phyloP scores from a whole-genome alignment of 2,797 vertebrate species.

The Selene dorsalis region DNA sequence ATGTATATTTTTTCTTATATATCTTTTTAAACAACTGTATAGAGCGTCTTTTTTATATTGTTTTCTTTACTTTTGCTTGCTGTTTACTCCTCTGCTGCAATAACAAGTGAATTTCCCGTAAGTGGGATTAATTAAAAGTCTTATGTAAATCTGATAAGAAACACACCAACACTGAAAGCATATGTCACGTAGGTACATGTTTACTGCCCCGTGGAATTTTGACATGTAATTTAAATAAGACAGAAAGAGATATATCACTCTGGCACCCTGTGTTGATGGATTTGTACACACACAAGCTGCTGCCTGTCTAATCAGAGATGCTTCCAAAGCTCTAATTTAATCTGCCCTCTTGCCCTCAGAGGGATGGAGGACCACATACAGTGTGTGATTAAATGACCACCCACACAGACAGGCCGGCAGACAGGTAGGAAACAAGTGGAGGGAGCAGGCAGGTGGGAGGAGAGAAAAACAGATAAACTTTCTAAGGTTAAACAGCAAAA shows the following conservation, averaged over 20 bases:
- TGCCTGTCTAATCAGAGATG: slow-evolving; percentile 66
- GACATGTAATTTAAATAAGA: slow-evolving; percentile 27
- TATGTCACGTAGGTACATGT: slow-evolving; percentile 14
- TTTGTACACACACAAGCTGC: slow-evolving; percentile 56
- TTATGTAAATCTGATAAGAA: slow-evolving; percentile 4
- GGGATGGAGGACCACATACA: slow-evolving; percentile 56
- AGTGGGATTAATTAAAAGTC: too few relatives aligned
- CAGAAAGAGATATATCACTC: slow-evolving; percentile 41
- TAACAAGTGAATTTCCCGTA: too few relatives aligned
- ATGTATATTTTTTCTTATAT: too few relatives aligned
- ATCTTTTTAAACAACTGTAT: too few relatives aligned
- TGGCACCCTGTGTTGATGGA: slow-evolving; percentile 57
- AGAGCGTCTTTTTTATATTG: too few relatives aligned
- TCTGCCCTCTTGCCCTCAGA: slow-evolving; percentile 59
- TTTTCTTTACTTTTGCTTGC: too few relatives aligned
- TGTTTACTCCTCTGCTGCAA: too few relatives aligned
- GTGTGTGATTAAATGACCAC: slow-evolving; percentile 66
- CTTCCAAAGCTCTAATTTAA: slow-evolving; percentile 55
- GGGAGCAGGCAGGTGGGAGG: slow-evolving; percentile 6
- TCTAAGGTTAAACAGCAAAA: not conserved
- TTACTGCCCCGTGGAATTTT: slow-evolving; percentile 16
- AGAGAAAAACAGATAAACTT: not conserved
- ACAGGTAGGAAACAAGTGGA: not conserved
- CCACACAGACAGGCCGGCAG: slow-evolving; percentile 49
- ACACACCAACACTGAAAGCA: slow-evolving; percentile 20